Percentiles rank a stretch among this genome's conserved stretches.
Evolutionary conservation across 2,797 vertebrate species (phyloP).

Genomic region (Sebastes oblongus): DNA sequence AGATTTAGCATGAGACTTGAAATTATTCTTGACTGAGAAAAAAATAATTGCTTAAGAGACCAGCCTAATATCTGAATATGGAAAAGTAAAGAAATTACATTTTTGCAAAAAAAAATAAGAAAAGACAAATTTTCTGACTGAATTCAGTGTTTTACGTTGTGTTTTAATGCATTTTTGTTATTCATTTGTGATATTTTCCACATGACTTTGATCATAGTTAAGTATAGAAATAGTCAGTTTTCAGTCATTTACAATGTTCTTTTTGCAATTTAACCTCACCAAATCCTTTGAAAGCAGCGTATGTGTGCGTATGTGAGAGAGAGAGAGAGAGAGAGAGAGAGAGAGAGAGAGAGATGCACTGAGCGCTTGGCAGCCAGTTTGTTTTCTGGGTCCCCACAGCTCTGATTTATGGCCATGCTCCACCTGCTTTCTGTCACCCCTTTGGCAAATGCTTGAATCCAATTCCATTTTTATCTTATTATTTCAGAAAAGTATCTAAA

Average conservation of each 20-base stretch:
- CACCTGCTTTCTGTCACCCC: slow-evolving; percentile 42
- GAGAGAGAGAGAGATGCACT: not conserved
- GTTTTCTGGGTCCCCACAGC: slow-evolving; percentile 42
- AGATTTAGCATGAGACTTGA: not conserved
- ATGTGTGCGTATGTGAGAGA: not conserved
- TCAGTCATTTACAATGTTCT: not conserved
- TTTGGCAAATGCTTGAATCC: slow-evolving; percentile 17
- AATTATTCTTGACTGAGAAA: not conserved
- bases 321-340: not conserved
- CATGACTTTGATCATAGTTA: not conserved
- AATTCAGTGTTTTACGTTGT: not conserved
- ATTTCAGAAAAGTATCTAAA: slow-evolving; percentile 36
- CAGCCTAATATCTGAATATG: not conserved
- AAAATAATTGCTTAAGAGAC: not conserved
- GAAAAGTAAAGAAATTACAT: not conserved
- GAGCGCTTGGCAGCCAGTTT: slow-evolving; percentile 20
- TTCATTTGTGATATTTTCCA: not conserved
- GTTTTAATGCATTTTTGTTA: not conserved
- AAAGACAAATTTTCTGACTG: not conserved
- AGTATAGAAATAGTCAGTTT: not conserved
- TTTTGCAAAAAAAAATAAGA: not conserved
- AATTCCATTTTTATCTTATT: slow-evolving; percentile 42
- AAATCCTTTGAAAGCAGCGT: not conserved
- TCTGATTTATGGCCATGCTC: slow-evolving; percentile 61
- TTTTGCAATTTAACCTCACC: not conserved